These are phyloP conservation scores for Aspidiotus destructor DNA, from an alignment of 2,888 invertebrate genomes.

Conservation along the genomic window DNA sequence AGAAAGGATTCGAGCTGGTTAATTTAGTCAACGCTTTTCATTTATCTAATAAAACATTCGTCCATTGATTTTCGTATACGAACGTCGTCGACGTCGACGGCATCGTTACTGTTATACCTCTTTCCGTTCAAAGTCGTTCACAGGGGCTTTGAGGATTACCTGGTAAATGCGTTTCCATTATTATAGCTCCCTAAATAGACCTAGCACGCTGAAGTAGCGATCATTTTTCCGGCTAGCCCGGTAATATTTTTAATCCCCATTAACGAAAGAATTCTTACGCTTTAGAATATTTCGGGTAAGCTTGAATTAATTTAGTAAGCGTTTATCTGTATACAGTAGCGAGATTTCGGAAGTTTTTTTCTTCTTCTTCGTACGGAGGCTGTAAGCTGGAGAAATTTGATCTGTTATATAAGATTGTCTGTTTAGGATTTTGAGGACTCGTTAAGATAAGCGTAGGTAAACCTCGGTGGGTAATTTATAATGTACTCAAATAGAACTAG, in stretches of 20 bases:
- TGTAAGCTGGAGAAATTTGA: too few relatives aligned
- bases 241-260: neutral
- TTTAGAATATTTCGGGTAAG: neutral
- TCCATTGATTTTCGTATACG: slow-evolving; percentile 1
- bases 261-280: slow-evolving; percentile 2
- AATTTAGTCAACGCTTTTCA: slow-evolving; percentile 14
- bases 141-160: neutral
- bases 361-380: too few relatives aligned
- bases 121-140: neutral
- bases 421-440: too few relatives aligned
- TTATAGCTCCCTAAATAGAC: neutral
- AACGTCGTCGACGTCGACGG: neutral
- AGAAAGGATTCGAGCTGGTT: slow-evolving; percentile 7
- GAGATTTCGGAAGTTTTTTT: too few relatives aligned
- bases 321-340: too few relatives aligned
- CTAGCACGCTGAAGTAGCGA: neutral
- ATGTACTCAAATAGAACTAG: too few relatives aligned
- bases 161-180: slow-evolving; percentile 2
- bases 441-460: too few relatives aligned
- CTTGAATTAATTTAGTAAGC: neutral
- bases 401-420: too few relatives aligned
- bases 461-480: too few relatives aligned
- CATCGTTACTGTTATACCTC: neutral
- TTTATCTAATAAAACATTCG: slow-evolving; percentile 11
- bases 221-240: neutral